Percentiles rank a stretch among this genome's conserved stretches.
These are phyloP conservation scores for Alectoris magna DNA, from an alignment of 2,797 vertebrate species.

Conservation along the genomic window DNA sequence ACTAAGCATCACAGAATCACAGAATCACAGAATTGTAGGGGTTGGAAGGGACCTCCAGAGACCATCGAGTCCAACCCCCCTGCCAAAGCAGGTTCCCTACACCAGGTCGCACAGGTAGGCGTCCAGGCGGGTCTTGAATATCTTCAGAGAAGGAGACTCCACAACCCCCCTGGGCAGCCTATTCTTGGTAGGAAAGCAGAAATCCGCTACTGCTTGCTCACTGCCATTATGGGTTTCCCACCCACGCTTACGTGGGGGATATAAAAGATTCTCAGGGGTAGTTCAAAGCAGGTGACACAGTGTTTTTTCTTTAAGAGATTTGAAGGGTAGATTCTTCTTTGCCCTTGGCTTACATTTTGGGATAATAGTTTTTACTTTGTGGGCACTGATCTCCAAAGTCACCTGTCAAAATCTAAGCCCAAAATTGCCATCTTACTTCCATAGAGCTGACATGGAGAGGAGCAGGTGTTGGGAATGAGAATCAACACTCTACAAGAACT, in stretches of 20 bases:
- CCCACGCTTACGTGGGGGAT: accelerated
- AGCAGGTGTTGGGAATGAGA: not conserved
- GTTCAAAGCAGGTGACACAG: not conserved
- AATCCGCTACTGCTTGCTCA: not conserved
- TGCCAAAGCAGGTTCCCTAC: too few species aligned
- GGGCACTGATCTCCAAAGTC: not conserved
- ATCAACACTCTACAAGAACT: not conserved
- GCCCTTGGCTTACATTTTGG: not conserved
- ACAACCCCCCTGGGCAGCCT: too few species aligned
- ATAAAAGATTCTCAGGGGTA: not conserved
- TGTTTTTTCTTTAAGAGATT: not conserved
- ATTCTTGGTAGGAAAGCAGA: not conserved
- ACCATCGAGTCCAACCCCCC: too few species aligned
- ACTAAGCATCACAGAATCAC: too few species aligned
- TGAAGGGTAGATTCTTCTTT: not conserved
- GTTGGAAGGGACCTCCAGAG: too few species aligned
- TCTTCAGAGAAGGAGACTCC: too few species aligned
- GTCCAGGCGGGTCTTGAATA: too few species aligned
- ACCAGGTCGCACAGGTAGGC: too few species aligned
- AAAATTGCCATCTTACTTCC: not conserved
- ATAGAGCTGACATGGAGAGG: not conserved
- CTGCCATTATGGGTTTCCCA: not conserved
- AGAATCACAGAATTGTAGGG: too few species aligned
- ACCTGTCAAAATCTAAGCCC: not conserved
- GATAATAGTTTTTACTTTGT: not conserved